Percentiles rank a stretch among this genome's conserved stretches.
Evolutionary conservation across 2,113 vertebrate species (phyloP).

Genomic region (Toxotes jaculatrix): DNA sequence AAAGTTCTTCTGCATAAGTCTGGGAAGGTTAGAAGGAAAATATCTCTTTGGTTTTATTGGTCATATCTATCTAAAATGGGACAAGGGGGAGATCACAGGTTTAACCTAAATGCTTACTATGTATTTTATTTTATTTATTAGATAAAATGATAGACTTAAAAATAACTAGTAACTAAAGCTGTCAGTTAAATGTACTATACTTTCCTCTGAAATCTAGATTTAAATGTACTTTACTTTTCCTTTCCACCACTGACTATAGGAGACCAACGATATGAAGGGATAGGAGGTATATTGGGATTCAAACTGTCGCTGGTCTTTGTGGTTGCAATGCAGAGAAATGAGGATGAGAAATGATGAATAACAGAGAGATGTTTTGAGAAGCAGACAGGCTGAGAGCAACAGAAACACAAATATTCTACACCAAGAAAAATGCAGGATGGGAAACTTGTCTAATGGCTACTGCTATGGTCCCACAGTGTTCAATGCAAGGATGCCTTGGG

Average conservation of each 20-base stretch:
- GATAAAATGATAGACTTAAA: too few species aligned
- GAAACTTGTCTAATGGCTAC: conserved; percentile 27
- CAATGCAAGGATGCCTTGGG: conserved; percentile 34
- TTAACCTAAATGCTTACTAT: too few species aligned
- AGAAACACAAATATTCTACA: conserved; percentile 13
- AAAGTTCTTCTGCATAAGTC: too few species aligned
- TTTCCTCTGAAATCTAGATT: too few species aligned
- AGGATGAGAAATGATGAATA: not conserved
- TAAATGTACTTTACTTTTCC: too few species aligned
- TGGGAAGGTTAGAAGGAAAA: not conserved
- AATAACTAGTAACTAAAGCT: too few species aligned
- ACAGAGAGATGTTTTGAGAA: not conserved
- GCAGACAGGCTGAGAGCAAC: not conserved
- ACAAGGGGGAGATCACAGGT: too few species aligned
- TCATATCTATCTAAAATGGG: not conserved
- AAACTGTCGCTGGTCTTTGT: not conserved
- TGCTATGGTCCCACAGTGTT: conserved; percentile 10
- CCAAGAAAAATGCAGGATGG: conserved; percentile 32
- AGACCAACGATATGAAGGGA: not conserved
- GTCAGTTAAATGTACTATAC: too few species aligned
- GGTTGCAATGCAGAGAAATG: conserved; percentile 40
- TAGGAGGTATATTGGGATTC: not conserved
- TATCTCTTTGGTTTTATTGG: not conserved
- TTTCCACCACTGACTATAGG: not conserved
- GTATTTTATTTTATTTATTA: too few species aligned